Conservation (phyloP, 2,797 vertebrate genomes). For the Psittacula echo region DNA sequence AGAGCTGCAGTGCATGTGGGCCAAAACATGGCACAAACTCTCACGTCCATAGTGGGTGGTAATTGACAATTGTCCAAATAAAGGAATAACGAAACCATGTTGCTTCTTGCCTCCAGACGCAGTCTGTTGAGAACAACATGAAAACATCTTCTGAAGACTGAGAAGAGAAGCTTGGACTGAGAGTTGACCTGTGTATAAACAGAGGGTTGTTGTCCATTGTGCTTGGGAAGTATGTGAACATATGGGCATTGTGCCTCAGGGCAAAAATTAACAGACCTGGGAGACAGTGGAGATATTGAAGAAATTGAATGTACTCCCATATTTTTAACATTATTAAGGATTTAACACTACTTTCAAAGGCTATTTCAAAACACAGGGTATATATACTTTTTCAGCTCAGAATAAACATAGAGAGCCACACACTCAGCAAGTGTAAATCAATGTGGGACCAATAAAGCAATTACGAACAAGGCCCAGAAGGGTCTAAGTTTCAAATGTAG, state of each 20-base stretch:
- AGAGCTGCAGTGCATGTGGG: neutral
- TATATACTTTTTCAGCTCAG: neutral
- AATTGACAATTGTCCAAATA: neutral
- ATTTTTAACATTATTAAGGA: neutral
- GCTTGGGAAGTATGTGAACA: neutral
- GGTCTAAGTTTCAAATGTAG: neutral
- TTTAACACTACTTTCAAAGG: neutral
- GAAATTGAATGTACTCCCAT: neutral
- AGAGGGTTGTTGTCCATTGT: neutral
- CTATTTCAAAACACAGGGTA: neutral
- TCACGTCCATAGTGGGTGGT: neutral
- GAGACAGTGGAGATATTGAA: neutral
- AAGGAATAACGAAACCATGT: neutral
- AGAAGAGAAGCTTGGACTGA: neutral
- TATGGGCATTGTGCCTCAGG: neutral
- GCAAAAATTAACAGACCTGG: neutral
- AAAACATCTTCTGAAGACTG: neutral
- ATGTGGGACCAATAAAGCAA: neutral
- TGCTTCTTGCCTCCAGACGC: neutral
- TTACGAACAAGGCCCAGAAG: neutral
- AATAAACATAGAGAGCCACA: neutral
- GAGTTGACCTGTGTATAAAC: neutral
- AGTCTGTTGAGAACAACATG: neutral
- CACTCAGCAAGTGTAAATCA: neutral
- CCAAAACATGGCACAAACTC: neutral